Conservation (phyloP, 2,113 vertebrate genomes). For the Pycnonotus jocosus region DNA sequence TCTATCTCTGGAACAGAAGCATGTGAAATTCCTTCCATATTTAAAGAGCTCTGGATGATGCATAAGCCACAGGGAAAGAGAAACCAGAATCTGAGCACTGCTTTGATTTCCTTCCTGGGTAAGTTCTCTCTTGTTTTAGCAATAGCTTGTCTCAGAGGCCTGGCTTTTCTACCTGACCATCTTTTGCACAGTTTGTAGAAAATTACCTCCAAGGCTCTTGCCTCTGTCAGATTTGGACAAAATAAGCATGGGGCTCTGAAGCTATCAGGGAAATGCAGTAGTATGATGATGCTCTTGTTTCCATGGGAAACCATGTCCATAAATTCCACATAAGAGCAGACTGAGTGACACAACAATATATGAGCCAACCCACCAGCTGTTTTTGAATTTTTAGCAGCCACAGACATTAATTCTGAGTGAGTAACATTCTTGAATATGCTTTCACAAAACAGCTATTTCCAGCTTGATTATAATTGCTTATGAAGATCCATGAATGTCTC, state of each 20-base stretch:
- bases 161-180: neutral
- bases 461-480: neutral
- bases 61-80: rapidly evolving
- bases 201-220: neutral
- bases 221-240: neutral
- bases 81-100: neutral
- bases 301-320: neutral
- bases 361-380: neutral
- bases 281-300: neutral
- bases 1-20: neutral
- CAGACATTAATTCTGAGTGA: neutral
- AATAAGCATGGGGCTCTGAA: neutral
- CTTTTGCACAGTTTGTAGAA: neutral
- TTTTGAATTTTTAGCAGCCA: neutral
- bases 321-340: neutral
- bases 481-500: neutral
- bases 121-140: neutral
- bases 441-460: neutral
- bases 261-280: neutral
- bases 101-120: neutral
- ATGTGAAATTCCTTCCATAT: neutral
- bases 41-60: neutral
- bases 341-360: neutral
- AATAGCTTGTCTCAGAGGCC: neutral
- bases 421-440: neutral